Percentiles rank a stretch among this genome's conserved stretches.
Evolutionary conservation across 2,888 invertebrate species (phyloP).

Genomic region (Melikaiella ostensackeni): DNA sequence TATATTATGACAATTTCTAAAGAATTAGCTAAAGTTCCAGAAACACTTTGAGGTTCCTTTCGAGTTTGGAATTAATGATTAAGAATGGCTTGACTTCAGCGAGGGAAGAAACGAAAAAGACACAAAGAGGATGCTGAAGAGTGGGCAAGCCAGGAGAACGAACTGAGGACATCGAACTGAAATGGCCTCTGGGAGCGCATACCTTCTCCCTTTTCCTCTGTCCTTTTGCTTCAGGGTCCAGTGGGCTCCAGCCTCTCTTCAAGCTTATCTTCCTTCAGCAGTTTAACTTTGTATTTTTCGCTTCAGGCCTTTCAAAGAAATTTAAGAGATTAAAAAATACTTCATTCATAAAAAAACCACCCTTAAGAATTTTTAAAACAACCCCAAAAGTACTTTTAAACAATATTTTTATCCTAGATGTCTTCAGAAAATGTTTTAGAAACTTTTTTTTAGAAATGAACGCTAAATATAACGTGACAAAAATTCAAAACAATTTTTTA

Average conservation of each 20-base stretch:
- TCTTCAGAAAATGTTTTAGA: neutral
- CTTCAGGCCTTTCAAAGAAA: neutral
- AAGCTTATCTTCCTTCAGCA: conserved; percentile 40
- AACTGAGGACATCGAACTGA: conserved; percentile 76
- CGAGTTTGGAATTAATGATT: conserved; percentile 57
- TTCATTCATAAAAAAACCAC: neutral
- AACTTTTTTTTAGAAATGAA: no score
- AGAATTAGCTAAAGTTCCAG: neutral
- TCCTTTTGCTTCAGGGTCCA: conserved; percentile 38
- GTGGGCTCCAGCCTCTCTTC: conserved; percentile 33
- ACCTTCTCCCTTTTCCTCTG: conserved; percentile 44
- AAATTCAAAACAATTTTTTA: no score
- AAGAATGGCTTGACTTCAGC: conserved; percentile 56
- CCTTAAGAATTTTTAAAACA: neutral
- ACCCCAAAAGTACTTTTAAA: neutral
- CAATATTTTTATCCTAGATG: neutral
- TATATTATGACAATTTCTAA: neutral
- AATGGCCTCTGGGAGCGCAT: conserved; percentile 74
- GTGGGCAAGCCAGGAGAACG: conserved; percentile 67
- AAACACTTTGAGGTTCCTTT: neutral
- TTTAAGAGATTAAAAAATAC: neutral
- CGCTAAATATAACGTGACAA: no score
- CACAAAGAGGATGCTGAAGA: conserved; percentile 45
- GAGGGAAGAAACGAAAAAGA: conserved; percentile 53
- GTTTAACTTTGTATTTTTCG: conserved; percentile 34